Percentiles rank a stretch among this genome's conserved stretches.
These are phyloP conservation scores for Chloroceryle aenea DNA, from an alignment of 2,113 vertebrate genomes.

Conservation along the genomic window DNA sequence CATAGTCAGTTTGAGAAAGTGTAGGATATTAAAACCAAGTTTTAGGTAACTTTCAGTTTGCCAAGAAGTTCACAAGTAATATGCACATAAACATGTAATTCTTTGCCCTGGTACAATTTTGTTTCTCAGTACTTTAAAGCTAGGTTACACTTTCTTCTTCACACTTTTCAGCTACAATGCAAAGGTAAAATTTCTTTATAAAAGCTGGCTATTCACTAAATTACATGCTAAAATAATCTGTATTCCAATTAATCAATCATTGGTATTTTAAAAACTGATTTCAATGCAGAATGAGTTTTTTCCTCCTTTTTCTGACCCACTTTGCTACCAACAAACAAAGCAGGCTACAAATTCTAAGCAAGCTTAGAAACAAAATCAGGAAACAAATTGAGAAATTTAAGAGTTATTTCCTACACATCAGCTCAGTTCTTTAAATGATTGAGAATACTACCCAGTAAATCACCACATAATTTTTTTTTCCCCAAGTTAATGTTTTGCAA, in stretches of 20 bases:
- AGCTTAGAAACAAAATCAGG: not conserved
- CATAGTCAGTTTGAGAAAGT: not conserved
- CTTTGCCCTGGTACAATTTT: not conserved
- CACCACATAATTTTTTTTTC: not conserved
- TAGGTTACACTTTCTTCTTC: not conserved
- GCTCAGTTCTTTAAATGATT: not conserved
- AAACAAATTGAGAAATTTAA: not conserved
- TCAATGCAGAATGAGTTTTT: constrained; percentile 26
- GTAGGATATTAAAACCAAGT: not conserved
- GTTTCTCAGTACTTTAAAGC: not conserved
- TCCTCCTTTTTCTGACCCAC: not conserved
- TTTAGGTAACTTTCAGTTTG: not conserved
- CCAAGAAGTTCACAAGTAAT: not conserved
- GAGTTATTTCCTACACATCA: not conserved
- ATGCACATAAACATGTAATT: not conserved
- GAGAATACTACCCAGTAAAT: not conserved
- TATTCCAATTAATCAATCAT: not conserved
- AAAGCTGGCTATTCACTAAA: not conserved
- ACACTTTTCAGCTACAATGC: accelerated
- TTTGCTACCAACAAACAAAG: not conserved
- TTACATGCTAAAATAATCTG: not conserved
- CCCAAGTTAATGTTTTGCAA: not conserved
- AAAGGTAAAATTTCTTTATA: not conserved
- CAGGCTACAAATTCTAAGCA: not conserved
- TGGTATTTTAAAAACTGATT: not conserved